Conservation (phyloP, 1,140 invertebrate genomes). For the Pogonomyrmex barbatus region DNA sequence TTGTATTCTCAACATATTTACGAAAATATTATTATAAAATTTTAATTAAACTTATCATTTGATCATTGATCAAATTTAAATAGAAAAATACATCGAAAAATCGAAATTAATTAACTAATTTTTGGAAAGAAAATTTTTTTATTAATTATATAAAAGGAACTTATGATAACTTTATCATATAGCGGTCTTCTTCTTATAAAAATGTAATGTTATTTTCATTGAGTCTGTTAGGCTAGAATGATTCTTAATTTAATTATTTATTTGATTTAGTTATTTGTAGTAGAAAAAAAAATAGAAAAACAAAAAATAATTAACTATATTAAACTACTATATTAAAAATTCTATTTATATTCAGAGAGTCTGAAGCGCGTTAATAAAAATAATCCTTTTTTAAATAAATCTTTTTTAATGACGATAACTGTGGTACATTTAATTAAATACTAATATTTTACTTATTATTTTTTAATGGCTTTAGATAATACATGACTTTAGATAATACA, state of each 20-base stretch:
- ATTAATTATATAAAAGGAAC: neutral
- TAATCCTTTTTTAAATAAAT: neutral
- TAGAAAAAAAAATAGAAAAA: neutral
- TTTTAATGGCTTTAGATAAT: neutral
- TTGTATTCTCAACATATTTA: neutral
- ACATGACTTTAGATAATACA: neutral
- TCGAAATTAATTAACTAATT: neutral
- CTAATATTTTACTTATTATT: neutral
- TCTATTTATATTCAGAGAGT: neutral
- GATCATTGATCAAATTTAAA: neutral
- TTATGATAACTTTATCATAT: neutral
- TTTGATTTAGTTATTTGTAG: neutral
- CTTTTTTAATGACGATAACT: neutral
- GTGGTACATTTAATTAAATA: neutral
- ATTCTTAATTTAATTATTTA: constrained; percentile 11
- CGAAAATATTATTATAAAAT: neutral
- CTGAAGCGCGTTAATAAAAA: neutral
- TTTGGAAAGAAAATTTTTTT: neutral
- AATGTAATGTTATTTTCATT: constrained; percentile 30
- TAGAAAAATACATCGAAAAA: constrained; percentile 3
- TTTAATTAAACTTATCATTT: neutral
- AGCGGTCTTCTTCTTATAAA: neutral
- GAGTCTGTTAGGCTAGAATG: constrained; percentile 26
- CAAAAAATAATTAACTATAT: neutral
- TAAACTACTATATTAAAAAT: neutral